phyloP scores from a whole-genome alignment of 1,140 invertebrate species.

The Aphelenchoides besseyi region DNA sequence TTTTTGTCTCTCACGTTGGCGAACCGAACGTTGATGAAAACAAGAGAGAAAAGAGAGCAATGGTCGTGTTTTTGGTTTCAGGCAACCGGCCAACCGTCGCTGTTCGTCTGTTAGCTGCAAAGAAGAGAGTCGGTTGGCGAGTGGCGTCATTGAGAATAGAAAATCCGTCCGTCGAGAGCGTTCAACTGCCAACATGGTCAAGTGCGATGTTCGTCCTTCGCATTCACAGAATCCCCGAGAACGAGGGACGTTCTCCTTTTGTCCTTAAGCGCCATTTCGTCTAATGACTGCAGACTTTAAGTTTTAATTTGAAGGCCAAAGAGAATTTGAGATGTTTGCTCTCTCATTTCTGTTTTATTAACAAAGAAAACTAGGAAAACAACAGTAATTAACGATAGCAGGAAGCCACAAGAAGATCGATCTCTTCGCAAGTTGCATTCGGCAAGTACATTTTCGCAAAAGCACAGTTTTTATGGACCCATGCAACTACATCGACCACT shows the following conservation, averaged over 20 bases:
- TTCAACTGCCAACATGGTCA: background rate
- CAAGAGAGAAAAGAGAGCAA: too few species aligned
- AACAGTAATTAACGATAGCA: conserved; percentile 37
- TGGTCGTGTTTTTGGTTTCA: too few species aligned
- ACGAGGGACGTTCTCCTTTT: too few species aligned
- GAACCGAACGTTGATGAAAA: too few species aligned
- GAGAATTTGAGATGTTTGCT: too few species aligned
- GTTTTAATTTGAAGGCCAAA: background rate
- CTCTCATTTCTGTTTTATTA: conserved; percentile 20
- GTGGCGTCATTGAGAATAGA: too few species aligned
- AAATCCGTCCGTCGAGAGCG: background rate
- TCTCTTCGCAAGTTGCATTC: conserved; percentile 56
- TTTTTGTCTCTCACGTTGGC: too few species aligned
- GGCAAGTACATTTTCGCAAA: conserved; percentile 61
- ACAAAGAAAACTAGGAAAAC: background rate
- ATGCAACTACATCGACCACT: conserved; percentile 47
- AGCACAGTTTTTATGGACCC: conserved; percentile 51
- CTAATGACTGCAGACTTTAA: background rate
- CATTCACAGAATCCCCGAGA: background rate
- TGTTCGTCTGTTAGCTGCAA: too few species aligned
- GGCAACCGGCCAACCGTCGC: too few species aligned
- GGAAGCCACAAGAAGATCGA: conserved; percentile 56
- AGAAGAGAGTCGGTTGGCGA: too few species aligned
- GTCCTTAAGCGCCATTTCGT: background rate
- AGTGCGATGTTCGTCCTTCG: background rate